Evolutionary conservation across 2,888 invertebrate genomes (phyloP).

Genomic region (Lepidocyrtoides sp.): DNA sequence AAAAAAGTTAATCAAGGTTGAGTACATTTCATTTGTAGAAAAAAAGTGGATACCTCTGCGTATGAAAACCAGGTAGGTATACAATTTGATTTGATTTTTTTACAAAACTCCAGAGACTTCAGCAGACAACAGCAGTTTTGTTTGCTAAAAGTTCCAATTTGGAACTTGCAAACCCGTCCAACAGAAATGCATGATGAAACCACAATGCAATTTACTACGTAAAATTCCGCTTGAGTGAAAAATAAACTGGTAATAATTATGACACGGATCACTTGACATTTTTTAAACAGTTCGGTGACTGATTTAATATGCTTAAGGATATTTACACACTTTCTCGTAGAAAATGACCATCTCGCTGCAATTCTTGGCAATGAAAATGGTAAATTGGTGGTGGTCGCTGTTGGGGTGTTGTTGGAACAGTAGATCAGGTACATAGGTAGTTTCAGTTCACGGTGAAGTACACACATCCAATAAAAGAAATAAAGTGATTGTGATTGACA

Average conservation of each 20-base stretch:
- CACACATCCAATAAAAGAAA: constrained; percentile 7
- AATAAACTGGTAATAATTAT: neutral
- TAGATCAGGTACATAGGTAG: neutral
- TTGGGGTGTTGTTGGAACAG: neutral
- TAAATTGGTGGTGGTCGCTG: neutral
- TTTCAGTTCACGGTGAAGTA: neutral
- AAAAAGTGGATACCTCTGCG: too few species aligned
- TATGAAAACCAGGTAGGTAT: too few species aligned
- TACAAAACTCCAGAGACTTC: too few species aligned
- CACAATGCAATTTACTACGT: too few species aligned
- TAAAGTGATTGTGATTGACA: neutral
- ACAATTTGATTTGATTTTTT: too few species aligned
- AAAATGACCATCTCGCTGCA: too few species aligned
- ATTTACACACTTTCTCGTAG: constrained; percentile 58
- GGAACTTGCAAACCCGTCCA: too few species aligned
- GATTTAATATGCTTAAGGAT: constrained; percentile 60
- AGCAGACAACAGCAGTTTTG: too few species aligned
- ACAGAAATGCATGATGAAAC: too few species aligned
- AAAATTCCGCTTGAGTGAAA: too few species aligned
- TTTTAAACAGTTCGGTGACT: neutral
- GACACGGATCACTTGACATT: neutral
- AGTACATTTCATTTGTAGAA: neutral
- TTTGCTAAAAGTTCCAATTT: too few species aligned
- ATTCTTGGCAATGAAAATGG: too few species aligned
- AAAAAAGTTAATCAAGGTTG: constrained; percentile 47